A percentile compares a stretch with the other conserved stretches of the same genome.
Evolutionary conservation across 2,888 invertebrate genomes (phyloP).

Genomic region (Heliconius ismenius): DNA sequence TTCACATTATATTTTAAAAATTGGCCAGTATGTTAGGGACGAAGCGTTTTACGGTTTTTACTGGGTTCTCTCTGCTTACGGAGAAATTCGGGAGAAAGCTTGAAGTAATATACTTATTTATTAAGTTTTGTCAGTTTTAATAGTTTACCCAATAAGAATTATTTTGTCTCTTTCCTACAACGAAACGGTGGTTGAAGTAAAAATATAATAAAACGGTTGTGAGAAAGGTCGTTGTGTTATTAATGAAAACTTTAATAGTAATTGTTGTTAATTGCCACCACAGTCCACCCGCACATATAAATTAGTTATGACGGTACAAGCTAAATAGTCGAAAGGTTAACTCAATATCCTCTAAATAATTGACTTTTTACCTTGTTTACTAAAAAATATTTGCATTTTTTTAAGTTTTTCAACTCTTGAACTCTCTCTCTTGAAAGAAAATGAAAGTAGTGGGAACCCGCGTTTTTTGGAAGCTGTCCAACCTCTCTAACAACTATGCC

Average conservation of each 20-base stretch:
- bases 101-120: too few species aligned
- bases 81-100: too few species aligned
- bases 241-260: slow-evolving; percentile 20
- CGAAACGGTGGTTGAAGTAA: background rate
- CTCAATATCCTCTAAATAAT: slow-evolving; percentile 14
- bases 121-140: too few species aligned
- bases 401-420: too few species aligned
- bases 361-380: background rate
- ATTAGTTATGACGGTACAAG: slow-evolving; percentile 35
- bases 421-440: too few species aligned
- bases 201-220: slow-evolving; percentile 3
- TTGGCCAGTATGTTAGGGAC: too few species aligned
- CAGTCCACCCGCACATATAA: slow-evolving; percentile 26
- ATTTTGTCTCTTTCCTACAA: background rate
- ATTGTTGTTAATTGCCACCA: slow-evolving; percentile 33
- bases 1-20: too few species aligned
- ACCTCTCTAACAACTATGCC: background rate
- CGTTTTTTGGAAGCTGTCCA: background rate
- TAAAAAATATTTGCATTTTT: background rate
- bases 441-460: background rate
- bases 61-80: too few species aligned
- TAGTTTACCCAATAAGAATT: too few species aligned
- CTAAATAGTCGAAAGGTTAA: slow-evolving; percentile 23
- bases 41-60: too few species aligned
- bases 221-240: slow-evolving; percentile 34